Evolutionary conservation across 2,888 invertebrate species (phyloP).

Genomic region (Drosophila kambysellisi): DNA sequence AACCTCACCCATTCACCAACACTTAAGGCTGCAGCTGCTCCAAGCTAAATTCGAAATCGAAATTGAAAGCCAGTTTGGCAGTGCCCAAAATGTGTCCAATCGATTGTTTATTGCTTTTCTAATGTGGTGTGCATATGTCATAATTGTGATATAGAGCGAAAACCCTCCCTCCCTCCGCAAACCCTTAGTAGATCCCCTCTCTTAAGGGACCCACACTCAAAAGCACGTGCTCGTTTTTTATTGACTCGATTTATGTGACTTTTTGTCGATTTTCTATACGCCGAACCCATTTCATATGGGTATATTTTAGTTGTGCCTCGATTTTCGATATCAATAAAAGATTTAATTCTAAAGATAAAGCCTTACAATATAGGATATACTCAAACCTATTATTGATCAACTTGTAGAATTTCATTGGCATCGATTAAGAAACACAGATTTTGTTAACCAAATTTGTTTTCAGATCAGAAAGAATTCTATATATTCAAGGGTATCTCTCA

Average conservation of each 20-base stretch:
- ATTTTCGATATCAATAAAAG: no score
- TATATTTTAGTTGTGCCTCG: no score
- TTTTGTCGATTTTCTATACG: conserved; percentile 9
- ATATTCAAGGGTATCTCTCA: background rate
- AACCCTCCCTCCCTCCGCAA: background rate
- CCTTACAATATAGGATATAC: no score
- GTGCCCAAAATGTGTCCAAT: conserved; percentile 31
- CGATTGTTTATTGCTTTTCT: background rate
- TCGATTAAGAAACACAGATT: no score
- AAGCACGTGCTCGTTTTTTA: background rate
- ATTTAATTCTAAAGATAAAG: no score
- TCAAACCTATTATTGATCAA: no score
- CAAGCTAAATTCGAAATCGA: background rate
- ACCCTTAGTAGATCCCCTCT: no score
- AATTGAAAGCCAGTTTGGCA: conserved; percentile 15
- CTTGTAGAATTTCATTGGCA: no score
- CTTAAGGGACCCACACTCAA: no score
- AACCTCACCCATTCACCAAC: background rate
- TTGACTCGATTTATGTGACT: conserved; percentile 42
- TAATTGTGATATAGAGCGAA: conserved; percentile 4
- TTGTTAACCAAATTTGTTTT: background rate
- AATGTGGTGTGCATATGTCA: conserved; percentile 13
- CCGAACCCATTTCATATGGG: no score
- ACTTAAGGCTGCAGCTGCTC: background rate
- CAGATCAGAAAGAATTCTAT: background rate